Percentiles rank a stretch among this genome's conserved stretches.
These are phyloP conservation scores for Cyphomyrus plagiostoma DNA, from an alignment of 2,113 vertebrate species.

Conservation along the genomic window DNA sequence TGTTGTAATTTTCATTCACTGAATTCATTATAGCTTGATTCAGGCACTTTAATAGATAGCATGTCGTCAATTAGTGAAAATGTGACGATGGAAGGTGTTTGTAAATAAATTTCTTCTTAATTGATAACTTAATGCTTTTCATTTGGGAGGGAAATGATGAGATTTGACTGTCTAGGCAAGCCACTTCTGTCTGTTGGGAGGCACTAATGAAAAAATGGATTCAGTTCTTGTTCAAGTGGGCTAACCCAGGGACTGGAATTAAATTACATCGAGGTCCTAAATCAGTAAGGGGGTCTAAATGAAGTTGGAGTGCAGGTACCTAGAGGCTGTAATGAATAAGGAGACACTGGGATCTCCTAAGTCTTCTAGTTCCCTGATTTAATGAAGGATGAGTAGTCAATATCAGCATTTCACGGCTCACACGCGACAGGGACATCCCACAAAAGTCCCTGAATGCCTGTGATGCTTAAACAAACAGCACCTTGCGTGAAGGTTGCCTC, in stretches of 20 bases:
- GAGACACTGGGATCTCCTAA: background rate
- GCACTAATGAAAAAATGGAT: conserved; percentile 3
- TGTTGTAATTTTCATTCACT: background rate
- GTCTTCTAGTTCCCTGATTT: background rate
- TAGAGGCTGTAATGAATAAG: background rate
- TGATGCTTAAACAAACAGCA: background rate
- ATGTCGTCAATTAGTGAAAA: background rate
- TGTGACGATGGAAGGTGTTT: background rate
- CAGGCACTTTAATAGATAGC: background rate
- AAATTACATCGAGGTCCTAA: background rate
- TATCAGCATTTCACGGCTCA: background rate
- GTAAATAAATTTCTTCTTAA: background rate
- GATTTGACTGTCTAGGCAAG: background rate
- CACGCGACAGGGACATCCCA: background rate
- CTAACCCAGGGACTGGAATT: background rate
- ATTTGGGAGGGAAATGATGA: background rate
- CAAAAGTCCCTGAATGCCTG: background rate
- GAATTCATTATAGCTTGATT: background rate
- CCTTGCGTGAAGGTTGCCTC: background rate
- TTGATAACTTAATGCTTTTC: background rate
- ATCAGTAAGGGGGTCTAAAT: background rate
- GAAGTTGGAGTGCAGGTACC: background rate
- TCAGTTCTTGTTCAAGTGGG: background rate
- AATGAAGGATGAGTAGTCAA: background rate
- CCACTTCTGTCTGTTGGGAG: background rate